Conservation (phyloP, 2,888 invertebrate species). For the Leptura quadrifasciata region DNA sequence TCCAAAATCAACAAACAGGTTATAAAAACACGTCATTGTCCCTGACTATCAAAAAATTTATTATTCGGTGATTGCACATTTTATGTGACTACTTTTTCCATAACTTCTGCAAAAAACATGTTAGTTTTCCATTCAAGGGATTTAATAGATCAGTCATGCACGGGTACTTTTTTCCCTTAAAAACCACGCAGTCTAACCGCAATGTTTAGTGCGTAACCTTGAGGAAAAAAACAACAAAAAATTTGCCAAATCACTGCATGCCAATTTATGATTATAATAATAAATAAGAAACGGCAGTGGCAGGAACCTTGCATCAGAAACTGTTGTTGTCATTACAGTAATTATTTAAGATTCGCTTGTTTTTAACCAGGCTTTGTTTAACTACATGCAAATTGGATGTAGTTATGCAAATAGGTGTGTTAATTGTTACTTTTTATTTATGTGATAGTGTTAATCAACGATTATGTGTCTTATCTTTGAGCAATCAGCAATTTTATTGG, state of each 20-base stretch:
- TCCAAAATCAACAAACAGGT: too few relatives aligned
- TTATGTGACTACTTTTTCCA: too few relatives aligned
- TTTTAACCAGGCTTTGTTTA: not conserved
- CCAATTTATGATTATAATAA: not conserved
- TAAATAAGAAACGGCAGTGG: not conserved
- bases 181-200: not conserved
- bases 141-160: not conserved
- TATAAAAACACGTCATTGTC: not conserved
- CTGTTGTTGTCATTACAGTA: not conserved
- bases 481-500: not conserved
- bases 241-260: not conserved
- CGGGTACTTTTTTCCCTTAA: not conserved
- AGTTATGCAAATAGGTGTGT: not conserved
- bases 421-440: slow-evolving; percentile 3
- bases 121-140: slow-evolving; percentile 7
- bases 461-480: not conserved
- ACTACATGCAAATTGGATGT: not conserved
- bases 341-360: not conserved
- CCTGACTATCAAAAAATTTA: not conserved
- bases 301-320: not conserved
- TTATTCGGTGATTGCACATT: not conserved
- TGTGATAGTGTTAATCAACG: not conserved
- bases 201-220: not conserved
- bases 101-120: not conserved
- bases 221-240: not conserved